A percentile compares a stretch with the other conserved stretches of the same genome.
phyloP scores from a whole-genome alignment of 2,113 vertebrate genomes.

The Aspidoscelis tigris region DNA sequence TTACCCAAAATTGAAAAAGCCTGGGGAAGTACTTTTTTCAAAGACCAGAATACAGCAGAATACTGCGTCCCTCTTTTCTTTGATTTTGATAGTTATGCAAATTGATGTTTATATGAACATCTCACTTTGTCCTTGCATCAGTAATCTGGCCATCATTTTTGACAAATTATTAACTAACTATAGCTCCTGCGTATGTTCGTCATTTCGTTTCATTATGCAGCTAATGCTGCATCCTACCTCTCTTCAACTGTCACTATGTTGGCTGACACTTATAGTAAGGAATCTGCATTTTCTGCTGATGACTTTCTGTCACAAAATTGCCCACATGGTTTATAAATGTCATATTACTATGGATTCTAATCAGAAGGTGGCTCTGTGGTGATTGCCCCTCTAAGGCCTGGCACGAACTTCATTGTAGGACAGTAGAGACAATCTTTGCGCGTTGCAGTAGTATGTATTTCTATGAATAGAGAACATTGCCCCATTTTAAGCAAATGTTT shows the following conservation, averaged over 20 bases:
- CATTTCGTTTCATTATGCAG: not conserved
- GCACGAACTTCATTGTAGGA: not conserved
- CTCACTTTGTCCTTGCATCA: too few species aligned
- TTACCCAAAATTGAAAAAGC: too few species aligned
- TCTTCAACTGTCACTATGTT: not conserved
- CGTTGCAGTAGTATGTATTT: not conserved
- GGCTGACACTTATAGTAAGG: not conserved
- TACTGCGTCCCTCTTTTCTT: too few species aligned
- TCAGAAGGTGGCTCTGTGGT: not conserved
- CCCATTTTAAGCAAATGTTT: not conserved
- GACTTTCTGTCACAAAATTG: not conserved
- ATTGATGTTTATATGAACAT: too few species aligned
- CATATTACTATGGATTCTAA: not conserved
- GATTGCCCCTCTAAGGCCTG: not conserved
- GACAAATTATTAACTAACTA: not conserved
- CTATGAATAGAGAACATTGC: not conserved
- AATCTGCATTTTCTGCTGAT: not conserved
- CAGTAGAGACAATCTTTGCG: too few species aligned
- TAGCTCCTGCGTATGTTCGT: not conserved
- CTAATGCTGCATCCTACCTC: not conserved
- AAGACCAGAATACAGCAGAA: too few species aligned
- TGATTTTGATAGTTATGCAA: too few species aligned
- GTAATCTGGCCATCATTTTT: too few species aligned
- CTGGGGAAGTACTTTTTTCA: too few species aligned
- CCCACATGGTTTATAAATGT: not conserved